Conservation (phyloP, 2,113 vertebrate genomes). For the Herpetotheres cachinnans region DNA sequence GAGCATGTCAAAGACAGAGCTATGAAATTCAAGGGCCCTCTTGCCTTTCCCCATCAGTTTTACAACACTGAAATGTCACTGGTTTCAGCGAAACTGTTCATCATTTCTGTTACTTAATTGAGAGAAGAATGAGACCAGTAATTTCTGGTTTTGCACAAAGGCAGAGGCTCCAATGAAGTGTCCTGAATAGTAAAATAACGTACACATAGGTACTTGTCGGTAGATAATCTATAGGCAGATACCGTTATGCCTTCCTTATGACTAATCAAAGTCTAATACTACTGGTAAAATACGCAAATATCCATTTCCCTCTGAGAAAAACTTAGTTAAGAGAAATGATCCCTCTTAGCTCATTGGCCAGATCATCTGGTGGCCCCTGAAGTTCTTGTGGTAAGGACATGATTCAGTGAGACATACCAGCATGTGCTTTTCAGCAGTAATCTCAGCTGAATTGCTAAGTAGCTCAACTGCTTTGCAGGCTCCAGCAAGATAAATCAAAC, state of each 20-base stretch:
- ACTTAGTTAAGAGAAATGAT: not conserved
- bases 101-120: not conserved
- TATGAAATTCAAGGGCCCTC: not conserved
- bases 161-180: not conserved
- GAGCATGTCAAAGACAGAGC: not conserved
- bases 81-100: not conserved
- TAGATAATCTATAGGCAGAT: not conserved
- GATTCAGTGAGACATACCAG: not conserved
- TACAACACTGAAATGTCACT: not conserved
- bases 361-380: not conserved
- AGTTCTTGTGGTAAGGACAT: not conserved
- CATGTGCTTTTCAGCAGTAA: not conserved
- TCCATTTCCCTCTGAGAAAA: not conserved
- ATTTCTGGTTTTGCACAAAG: not conserved
- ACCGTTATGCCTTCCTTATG: not conserved
- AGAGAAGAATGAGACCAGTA: not conserved
- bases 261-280: not conserved
- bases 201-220: not conserved
- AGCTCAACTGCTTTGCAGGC: not conserved
- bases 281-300: not conserved
- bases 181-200: not conserved
- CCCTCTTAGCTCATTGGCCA: not conserved
- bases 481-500: not conserved
- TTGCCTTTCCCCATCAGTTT: not conserved
- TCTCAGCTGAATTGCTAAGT: conserved; percentile 9